These are phyloP conservation scores for Megamerina dolium DNA, from an alignment of 2,888 invertebrate genomes.

Conservation along the genomic window DNA sequence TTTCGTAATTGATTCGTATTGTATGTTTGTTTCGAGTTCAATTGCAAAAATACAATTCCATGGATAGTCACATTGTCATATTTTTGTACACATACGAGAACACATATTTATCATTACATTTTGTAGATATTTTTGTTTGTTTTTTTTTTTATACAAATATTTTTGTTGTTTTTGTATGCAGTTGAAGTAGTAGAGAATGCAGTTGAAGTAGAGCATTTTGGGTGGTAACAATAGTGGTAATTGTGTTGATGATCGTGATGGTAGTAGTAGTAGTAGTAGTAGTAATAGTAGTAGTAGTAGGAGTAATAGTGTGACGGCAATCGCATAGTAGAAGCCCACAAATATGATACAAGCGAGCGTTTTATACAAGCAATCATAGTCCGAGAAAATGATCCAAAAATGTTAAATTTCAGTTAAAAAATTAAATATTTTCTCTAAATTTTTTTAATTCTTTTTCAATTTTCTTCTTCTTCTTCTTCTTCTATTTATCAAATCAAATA, in stretches of 20 bases:
- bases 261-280: slow-evolving; percentile 1
- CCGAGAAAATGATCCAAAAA: slow-evolving; percentile 27
- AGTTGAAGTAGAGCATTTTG: background rate
- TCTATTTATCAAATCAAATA: too few species aligned
- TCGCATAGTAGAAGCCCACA: slow-evolving; percentile 24
- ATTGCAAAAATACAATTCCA: too few species aligned
- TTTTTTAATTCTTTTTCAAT: slow-evolving; percentile 11
- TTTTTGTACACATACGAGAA: too few species aligned
- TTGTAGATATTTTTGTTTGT: too few species aligned
- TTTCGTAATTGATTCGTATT: too few species aligned
- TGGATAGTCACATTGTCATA: too few species aligned
- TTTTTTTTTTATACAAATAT: too few species aligned
- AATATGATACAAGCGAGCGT: slow-evolving; percentile 18
- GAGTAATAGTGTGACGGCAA: slow-evolving; percentile 10
- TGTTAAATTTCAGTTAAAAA: slow-evolving; percentile 33
- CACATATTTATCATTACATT: too few species aligned
- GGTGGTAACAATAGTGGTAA: slow-evolving; percentile 2
- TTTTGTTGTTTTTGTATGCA: too few species aligned
- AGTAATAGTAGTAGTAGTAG: slow-evolving; percentile 3
- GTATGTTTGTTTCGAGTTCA: too few species aligned
- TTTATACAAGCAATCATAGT: slow-evolving; percentile 28
- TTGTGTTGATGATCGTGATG: background rate
- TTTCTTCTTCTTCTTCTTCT: too few species aligned
- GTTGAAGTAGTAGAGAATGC: too few species aligned
- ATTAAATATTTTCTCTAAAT: slow-evolving; percentile 24